phyloP scores from a whole-genome alignment of 2,113 vertebrate species.

The Parotia lawesii region DNA sequence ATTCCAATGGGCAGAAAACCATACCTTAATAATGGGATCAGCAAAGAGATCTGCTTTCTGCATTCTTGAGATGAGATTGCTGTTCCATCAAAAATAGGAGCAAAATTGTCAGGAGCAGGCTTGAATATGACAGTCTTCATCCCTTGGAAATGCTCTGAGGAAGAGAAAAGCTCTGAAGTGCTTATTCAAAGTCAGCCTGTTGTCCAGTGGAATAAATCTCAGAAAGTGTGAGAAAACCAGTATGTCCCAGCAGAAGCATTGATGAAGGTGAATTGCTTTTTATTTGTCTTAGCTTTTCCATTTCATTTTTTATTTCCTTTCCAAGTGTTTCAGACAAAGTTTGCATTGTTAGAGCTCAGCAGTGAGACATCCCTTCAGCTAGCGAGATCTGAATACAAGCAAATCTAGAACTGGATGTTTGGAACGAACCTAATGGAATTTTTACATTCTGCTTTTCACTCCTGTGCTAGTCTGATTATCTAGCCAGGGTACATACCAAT shows the following conservation, averaged over 20 bases:
- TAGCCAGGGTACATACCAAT: not conserved
- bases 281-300: not conserved
- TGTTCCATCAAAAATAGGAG: not conserved
- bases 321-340: not conserved
- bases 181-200: not conserved
- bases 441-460: not conserved
- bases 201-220: not conserved
- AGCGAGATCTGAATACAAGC: not conserved
- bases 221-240: not conserved
- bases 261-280: not conserved
- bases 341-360: not conserved
- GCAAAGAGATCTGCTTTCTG: not conserved
- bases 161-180: accelerated
- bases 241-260: not conserved
- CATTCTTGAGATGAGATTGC: not conserved
- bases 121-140: not conserved
- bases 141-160: not conserved
- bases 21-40: not conserved
- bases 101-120: not conserved
- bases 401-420: not conserved
- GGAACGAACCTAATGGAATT: not conserved
- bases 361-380: not conserved
- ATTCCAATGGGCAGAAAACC: not conserved
- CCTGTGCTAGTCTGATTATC: not conserved
- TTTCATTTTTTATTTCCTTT: not conserved